Evolutionary conservation across 2,888 invertebrate genomes (phyloP), one percentile per base, ranked within the genome.

Genomic region (Pachycephus smyrnensis): DNA sequence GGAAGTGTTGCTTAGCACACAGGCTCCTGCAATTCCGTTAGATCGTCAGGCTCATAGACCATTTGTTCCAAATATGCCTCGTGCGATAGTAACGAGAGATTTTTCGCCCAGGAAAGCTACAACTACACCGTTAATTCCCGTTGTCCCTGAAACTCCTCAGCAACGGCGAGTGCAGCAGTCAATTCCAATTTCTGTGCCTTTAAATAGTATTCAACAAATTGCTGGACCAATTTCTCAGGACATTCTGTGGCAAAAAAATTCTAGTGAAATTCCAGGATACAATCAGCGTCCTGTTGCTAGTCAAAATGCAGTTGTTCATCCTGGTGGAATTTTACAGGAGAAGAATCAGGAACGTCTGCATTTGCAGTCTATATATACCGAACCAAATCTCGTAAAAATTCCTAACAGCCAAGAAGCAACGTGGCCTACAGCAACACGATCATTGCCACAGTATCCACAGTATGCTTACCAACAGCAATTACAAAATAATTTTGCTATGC

Each of bases 201-300:
- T 40, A 4, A 15, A 1, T 15, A 40, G 15, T 6, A 40, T 4
- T 6, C 40, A 40, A 40, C 40, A 40, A 15, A 40, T 40, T 40
- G 15, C 40, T 40, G 15, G 40, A 6, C 15, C 73, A 30, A 35
- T 30, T 73, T 73, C n/a, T n/a, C 33, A 36, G 12, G 73, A 36
- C 32, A n/a, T 73, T 33, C 23, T 23, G 35, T 12, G 12, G 12
- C 31, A 73, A 11, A 30, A 36, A 4, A 73, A 35, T 4, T 23
- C 23, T 35, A 36, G n/a, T 33, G 73, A 35, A 73, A 73, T 36
- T 35, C 6, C n/a, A 36, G 77, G 81, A 31, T 81, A 75, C 12
- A 83, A 87, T 11, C 80, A 73, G 12, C 86, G 86, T 73, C 84
- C 85, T 9, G 69, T 85, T 12, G 86, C 83, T 31, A 85, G 84